A percentile compares a stretch with the other conserved stretches of the same genome.
Conservation (phyloP, 30 jellyfish, hydroid and myxozoan genomes). For the Nemopilema nomurai region DNA sequence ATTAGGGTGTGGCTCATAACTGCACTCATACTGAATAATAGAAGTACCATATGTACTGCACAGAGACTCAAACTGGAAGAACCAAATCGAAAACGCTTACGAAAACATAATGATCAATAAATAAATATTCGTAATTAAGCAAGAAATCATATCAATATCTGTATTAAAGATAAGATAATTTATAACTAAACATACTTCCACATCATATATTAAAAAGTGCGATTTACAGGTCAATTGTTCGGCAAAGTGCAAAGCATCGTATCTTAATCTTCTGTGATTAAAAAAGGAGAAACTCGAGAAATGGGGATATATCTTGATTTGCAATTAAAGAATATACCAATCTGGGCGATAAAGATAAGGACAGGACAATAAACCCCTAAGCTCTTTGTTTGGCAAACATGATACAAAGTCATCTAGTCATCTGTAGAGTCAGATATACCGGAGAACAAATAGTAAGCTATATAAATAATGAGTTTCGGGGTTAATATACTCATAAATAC, state of each 20-base stretch:
- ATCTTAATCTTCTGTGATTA: background rate
- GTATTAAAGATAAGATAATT: background rate
- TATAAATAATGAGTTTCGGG: background rate
- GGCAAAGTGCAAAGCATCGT: background rate
- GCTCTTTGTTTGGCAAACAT: too few species aligned
- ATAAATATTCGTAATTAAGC: background rate
- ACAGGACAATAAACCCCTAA: too few species aligned
- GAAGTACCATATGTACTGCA: background rate
- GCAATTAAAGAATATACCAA: too few species aligned
- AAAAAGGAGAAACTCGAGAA: background rate
- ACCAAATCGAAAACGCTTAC: background rate
- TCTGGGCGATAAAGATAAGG: too few species aligned
- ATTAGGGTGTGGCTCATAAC: too few species aligned
- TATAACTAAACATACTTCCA: background rate
- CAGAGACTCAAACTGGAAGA: background rate
- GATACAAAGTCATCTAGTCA: too few species aligned
- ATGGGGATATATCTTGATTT: background rate
- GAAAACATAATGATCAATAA: background rate
- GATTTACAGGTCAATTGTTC: background rate
- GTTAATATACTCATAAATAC: background rate
- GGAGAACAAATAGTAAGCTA: background rate
- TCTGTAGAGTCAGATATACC: background rate
- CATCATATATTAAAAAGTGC: background rate
- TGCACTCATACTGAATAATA: background rate
- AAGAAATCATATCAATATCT: background rate